Evolutionary conservation across 2,888 invertebrate species (phyloP), one percentile per base, ranked within the genome.

Genomic region (Icerya purchasi): DNA sequence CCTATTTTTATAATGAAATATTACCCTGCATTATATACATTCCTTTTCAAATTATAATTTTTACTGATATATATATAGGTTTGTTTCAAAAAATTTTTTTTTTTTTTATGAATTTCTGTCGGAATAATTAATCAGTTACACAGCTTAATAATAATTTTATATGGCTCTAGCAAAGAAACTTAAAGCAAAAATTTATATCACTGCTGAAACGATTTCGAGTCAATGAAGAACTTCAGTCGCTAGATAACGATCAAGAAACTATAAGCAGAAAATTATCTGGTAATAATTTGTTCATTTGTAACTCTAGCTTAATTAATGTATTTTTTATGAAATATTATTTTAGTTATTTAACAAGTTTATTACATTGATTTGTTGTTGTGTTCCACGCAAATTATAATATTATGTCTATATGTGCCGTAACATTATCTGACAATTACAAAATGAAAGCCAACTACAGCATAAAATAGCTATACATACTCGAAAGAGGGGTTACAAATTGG

Each of bases 181-280:
- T 97, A 69, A 97, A 96, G 73, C 93, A 97, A 74, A 90, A 90
- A 75, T 93, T 98, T 73, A 89, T 93, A 64, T 90, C 94, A 57
- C 75, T 98, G 66, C 75, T 98, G 69, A 86, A 88, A 70, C 83
- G 92, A 68, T 97, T 98, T 77, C 84, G 90, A 67, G 85, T 89
- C 64, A 86, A 89, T 51, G 96, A 96, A 71, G 92, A 93, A 68
- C 73, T 90, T 69, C 86, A 86, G 68, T 81, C 57, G 72, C 74
- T 54, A 74, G 78, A 61, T 67, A 71, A 74, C 59, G 74, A 74
- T 66, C 72, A 73, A 64, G 74, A 73, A 63, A 65, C 65, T 21
- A 74, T 76, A 50, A 74, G 74, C 52, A 74, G 75, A 63, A 76
- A 77, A 63, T 68, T 75, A 54, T 71, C 75, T 64, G 74, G 75